Conservation (phyloP, 2,113 vertebrate species). For the Oncorhynchus clarkii region DNA sequence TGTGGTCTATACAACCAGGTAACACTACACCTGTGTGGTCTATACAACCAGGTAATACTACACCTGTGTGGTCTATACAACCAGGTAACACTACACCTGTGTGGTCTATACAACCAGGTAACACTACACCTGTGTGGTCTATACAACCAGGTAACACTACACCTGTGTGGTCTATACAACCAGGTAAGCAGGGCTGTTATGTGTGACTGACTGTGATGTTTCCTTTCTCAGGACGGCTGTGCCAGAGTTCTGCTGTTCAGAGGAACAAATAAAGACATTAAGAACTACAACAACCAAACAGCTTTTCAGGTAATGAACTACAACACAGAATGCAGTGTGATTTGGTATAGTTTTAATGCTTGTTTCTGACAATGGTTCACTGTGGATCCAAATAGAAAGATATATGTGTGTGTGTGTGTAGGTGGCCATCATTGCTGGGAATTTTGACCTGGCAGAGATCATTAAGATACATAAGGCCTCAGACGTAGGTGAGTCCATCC, state of each 20-base stretch:
- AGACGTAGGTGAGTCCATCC: slow-evolving; percentile 87
- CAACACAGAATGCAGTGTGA: background rate
- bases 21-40: slow-evolving; percentile 86
- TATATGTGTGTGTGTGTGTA: slow-evolving; percentile 51
- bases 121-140: background rate
- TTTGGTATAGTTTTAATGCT: background rate
- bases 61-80: no score
- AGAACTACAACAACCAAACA: slow-evolving; percentile 98
- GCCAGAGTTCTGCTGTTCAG: slow-evolving; percentile 93
- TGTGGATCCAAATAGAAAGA: slow-evolving; percentile 1
- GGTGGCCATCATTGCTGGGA: slow-evolving; percentile 96
- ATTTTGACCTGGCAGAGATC: slow-evolving; percentile 95
- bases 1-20: slow-evolving; percentile 60
- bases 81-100: slow-evolving; percentile 79
- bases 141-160: slow-evolving; percentile 83
- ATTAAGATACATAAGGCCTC: slow-evolving; percentile 95
- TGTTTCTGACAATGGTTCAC: slow-evolving; percentile 13
- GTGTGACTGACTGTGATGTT: background rate
- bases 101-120: slow-evolving; percentile 98
- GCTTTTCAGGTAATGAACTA: slow-evolving; percentile 86
- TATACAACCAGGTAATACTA: no score
- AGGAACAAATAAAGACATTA: slow-evolving; percentile 92
- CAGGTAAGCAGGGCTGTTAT: slow-evolving; percentile 73
- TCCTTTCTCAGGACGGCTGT: slow-evolving; percentile 84
- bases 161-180: slow-evolving; percentile 92